Evolutionary conservation across 2,888 invertebrate species (phyloP), one percentile per base, ranked within the genome.

Genomic region (Troides helena): DNA sequence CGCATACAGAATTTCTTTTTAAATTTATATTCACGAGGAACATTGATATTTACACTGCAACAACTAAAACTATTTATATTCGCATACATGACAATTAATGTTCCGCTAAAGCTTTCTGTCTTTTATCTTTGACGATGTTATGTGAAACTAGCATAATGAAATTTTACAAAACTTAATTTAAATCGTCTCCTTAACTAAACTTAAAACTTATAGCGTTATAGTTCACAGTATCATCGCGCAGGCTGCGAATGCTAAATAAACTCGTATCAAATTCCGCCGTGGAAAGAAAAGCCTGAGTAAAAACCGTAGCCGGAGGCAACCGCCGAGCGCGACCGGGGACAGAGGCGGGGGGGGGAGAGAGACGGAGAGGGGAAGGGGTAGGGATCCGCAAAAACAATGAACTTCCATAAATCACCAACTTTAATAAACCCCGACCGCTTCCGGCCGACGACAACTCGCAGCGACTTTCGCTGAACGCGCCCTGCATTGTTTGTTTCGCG

Each of bases 1-100:
- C 85, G 84, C 84, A 82, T 79, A 25, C 23, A 81, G 85, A 87
- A 92, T 90, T 88, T 90, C 86, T 91, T 92, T 91, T 92, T 90
- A 92, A 92, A 87, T 90, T 90, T 91, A 90, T 90, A 90, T 83
- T 88, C 82, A 77, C 82, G 81, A 83, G 80, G 80, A 80, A 76
- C 72, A 73, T 75, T 75, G 74, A 67, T 39, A 62, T 43, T 25
- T 50, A 66, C 59, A 36, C 60, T n/a, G 36, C 14, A 60, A 30
- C 30, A 53, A 53, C 30, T 53, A 17, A 53, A 17, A 53, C 53
- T 50, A 50, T 50, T 53, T 53, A 53, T n/a, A 18, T 53, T 17
- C n/a, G 6, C 53, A 53, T 39, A 10, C 39, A 0, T 39, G 39
- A 10, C 10, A 39, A 39, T 39, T 39, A 39, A 7, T 39, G 39